Evolutionary conservation across 2,888 invertebrate species (phyloP), one percentile per base, ranked within the genome.

Genomic region (Cephus nigrinus): DNA sequence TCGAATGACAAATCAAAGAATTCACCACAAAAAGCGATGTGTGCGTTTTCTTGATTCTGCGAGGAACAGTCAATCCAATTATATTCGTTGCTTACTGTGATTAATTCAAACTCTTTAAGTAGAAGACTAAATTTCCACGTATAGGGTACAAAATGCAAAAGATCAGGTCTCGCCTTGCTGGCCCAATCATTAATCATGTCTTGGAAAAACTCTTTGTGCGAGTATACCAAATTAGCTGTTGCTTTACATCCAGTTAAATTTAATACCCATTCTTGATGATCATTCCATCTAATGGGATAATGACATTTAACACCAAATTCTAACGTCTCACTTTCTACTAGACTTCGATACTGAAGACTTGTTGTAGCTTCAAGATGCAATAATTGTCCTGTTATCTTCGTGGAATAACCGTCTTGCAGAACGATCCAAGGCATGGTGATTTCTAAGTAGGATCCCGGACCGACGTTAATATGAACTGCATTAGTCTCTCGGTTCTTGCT

Each of bases 41-140:
- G 97, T 92, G 97, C 95, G 91, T 98, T 98, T 92, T 98, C 98
- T 91, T 97, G 97, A 86, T 97, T 97, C 75, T 98, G 97, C 35
- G 98, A 98, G 77, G 98, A 97, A 87, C 99, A 99, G 92, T 99
- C 99, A 84, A 99, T 96, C 99, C 99, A 99, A 92, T 99, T 99
- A 92, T 97, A 97, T 90, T 99, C 98, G 92, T 99, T 99, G 88
- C 98, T 96, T 30, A 98, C 93, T 71, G 98, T 97, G 1, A 99
- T 94, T 30, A 99, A 93, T 92, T 99, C 98, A 92, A 99, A 98
- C 92, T 99, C 98, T 91, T 99, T 98, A 33, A 98, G 92, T 12
- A 97, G 93, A 80, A 99, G 93, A 80, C 96, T 96, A 87, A 99
- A 96, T 89, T 97, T 96, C 96, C 98, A 99, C 0, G 98, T 98